These are phyloP conservation scores for Lasioglossum calceatum DNA, from an alignment of 2,888 invertebrate species.

Conservation along the genomic window DNA sequence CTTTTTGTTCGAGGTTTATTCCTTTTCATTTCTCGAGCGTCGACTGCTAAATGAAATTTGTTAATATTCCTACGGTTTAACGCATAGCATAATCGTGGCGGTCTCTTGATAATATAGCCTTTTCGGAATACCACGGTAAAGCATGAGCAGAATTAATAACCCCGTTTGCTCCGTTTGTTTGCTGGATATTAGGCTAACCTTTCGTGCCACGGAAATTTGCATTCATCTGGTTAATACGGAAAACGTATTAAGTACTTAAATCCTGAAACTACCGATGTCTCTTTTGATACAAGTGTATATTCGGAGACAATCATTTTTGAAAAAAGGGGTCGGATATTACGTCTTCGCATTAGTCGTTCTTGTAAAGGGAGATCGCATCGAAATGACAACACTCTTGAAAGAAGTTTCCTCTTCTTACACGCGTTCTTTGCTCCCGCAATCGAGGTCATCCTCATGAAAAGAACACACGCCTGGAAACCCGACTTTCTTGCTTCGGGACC, in stretches of 20 bases:
- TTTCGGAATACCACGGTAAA: slow-evolving; percentile 30
- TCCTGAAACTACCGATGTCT: no score
- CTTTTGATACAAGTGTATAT: background rate
- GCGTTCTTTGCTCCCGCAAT: slow-evolving; percentile 8
- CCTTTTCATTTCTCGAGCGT: background rate
- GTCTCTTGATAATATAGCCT: slow-evolving; percentile 9
- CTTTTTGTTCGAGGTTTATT: background rate
- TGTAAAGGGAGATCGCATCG: background rate
- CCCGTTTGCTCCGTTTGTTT: slow-evolving; percentile 41
- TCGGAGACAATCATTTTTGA: no score
- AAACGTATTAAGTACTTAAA: background rate
- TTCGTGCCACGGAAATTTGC: background rate
- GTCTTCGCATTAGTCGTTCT: slow-evolving; percentile 13
- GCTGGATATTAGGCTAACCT: slow-evolving; percentile 12
- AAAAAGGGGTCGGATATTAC: slow-evolving; percentile 1
- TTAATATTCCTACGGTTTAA: background rate
- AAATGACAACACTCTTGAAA: slow-evolving; percentile 7
- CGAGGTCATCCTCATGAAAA: slow-evolving; percentile 11
- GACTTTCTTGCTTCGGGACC: background rate
- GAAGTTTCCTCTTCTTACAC: slow-evolving; percentile 20
- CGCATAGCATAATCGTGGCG: background rate
- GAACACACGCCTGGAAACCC: slow-evolving; percentile 2
- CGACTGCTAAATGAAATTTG: background rate
- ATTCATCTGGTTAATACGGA: background rate
- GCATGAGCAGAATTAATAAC: slow-evolving; percentile 38